Evolutionary conservation across 2,888 invertebrate species (phyloP), one percentile per base, ranked within the genome.

Genomic region (Rugalucina vietnamica): DNA sequence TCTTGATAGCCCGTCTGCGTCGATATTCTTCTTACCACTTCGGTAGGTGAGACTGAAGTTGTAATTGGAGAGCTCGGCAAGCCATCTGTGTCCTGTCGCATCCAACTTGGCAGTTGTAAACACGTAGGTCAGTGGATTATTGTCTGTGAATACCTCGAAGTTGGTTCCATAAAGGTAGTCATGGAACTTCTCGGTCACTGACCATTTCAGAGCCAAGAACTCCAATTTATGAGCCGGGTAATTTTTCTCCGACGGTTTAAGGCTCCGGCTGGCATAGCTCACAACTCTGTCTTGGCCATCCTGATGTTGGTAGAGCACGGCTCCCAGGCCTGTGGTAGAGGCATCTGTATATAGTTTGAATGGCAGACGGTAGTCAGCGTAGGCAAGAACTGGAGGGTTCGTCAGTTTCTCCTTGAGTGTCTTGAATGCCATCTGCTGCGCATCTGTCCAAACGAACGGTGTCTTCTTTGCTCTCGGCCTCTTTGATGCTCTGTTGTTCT

Each of bases 91-190:
- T n/a, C n/a, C n/a, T n/a, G n/a, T n/a, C n/a, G n/a, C n/a, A n/a
- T n/a, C n/a, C 70, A 83, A 43, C 36, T 76, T 74, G 12, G 78
- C 81, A 29, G 81, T 75, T 14, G 81, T n/a, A n/a, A n/a, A 77
- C n/a, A 84, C 84, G 72, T 86, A 86, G n/a, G 83, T 81, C 5
- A 86, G 49, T 39, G 86, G 86, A 43, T 86, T 86, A 54, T 81
- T 81, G 71, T 86, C 86, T 8, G 84, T 84, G 29, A 69, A 36
- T 10, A 86, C 76, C 4, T 43, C 65, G 36, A 84, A 86, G 14
- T 34, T 36, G 65, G 72, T 50, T 21, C 78, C 81, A 24, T 81
- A 81, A 34, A 86, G 54, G 73, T 79, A 79, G 24, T 82, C 82
- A 49, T 83, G 80, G 78, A 80, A 83, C 43, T 88, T 88, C 3